Evolutionary conservation across 2,888 invertebrate species (phyloP).

Genomic region (Clanis bilineata): DNA sequence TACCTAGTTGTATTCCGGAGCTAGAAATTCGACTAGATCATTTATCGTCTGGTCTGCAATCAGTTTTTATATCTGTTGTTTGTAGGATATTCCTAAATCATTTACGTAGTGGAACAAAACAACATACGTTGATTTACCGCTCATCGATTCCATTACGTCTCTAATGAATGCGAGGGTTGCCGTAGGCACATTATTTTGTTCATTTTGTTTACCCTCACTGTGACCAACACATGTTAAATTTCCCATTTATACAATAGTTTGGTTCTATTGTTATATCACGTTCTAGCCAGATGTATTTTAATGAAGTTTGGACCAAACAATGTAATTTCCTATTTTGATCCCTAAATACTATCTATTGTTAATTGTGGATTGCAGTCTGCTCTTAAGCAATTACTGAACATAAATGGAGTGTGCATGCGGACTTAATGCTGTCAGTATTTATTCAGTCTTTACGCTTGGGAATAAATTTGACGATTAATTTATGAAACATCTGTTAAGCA

Average conservation of each 20-base stretch:
- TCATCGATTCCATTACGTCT: not conserved
- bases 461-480: no score
- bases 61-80: no score
- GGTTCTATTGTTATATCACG: not conserved
- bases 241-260: not conserved
- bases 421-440: no score
- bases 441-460: no score
- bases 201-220: not conserved
- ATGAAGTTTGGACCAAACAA: not conserved
- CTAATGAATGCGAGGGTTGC: conserved; percentile 3
- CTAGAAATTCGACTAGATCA: not conserved
- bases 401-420: no score
- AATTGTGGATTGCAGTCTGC: no score
- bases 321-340: not conserved
- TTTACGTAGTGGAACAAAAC: conserved; percentile 1
- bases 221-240: not conserved
- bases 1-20: not conserved
- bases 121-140: not conserved
- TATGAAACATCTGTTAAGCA: no score
- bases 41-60: not conserved
- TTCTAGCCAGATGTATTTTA: not conserved
- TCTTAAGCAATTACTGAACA: no score
- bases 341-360: no score
- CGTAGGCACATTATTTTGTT: not conserved
- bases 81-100: not conserved